Evolutionary conservation across 2,113 vertebrate genomes (phyloP), one percentile per base, ranked within the genome.

Genomic region (Catharus fuscescens): DNA sequence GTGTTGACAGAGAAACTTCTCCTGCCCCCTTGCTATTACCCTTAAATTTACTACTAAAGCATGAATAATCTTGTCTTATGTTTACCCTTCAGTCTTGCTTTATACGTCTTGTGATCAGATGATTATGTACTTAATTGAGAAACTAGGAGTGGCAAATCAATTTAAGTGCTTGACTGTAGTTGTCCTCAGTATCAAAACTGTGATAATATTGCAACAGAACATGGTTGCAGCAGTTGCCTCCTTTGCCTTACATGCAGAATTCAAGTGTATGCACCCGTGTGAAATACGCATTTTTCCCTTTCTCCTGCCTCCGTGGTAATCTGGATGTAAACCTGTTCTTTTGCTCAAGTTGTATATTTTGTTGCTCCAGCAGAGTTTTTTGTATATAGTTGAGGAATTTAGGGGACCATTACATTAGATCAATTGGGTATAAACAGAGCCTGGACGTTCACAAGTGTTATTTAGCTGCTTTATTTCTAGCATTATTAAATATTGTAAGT

Each of bases 81-180:
- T 77, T 78, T 85, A 65, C 34, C n/a, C 36, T 87, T 57, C 44
- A 65, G 25, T 54, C 32, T 88, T 78, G 64, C 32, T 92, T 85
- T 80, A 36, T 85, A 25, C 2, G 5, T 81, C 31, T 69, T 90
- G 40, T 2, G 12, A 77, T 90, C 59, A 45, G 18, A 57, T 88
- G 29, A 50, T 88, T 81, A 31, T 18, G 26, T 85, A 60, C 38
- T 72, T 87, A 83, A 61, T 40, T 72, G 65, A 78, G 80, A 59
- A 93, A 42, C 14, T 18, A 38, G 10, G 72, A 80, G 44, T 59
- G 48, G 24, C 48, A 81, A 44, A 86, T 91, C 10, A 44, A 5
- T 86, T 80, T 23, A 66, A 90, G 48, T 78, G 44, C 36, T 80
- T 85, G 69, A 23, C 48, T 84, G 34, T 59, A 67, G 73, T 28